Evolutionary conservation across 2,888 invertebrate genomes (phyloP).

Genomic region (Anthoptus insignis): DNA sequence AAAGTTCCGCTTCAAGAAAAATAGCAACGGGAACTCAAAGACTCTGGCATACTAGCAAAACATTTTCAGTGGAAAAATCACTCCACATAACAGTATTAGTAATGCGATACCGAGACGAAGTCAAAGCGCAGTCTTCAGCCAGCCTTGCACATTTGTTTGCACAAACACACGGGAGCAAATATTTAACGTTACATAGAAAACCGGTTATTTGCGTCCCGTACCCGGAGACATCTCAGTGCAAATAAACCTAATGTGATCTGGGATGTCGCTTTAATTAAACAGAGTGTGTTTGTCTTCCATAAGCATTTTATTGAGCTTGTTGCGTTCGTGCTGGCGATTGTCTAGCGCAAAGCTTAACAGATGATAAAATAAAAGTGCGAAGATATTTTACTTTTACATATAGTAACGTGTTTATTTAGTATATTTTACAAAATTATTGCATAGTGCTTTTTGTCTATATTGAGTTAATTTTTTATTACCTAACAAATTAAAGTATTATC

Average conservation of each 20-base stretch:
- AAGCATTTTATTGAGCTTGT: constrained; percentile 43
- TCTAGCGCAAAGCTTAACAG: neutral
- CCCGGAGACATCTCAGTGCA: constrained; percentile 57
- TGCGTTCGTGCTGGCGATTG: constrained; percentile 2
- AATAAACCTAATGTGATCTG: constrained; percentile 65
- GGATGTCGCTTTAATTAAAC: constrained; percentile 55
- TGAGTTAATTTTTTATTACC: too few relatives aligned
- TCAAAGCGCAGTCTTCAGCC: constrained; percentile 60
- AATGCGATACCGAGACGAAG: constrained; percentile 54
- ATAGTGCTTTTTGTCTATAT: too few relatives aligned
- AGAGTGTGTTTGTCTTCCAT: constrained; percentile 47
- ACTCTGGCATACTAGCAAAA: constrained; percentile 16
- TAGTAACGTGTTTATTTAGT: too few relatives aligned
- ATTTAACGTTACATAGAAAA: constrained; percentile 74
- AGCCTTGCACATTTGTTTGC: constrained; percentile 69
- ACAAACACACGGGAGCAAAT: constrained; percentile 71
- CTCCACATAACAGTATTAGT: constrained; percentile 57
- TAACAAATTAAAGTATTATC: too few relatives aligned
- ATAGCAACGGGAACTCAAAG: constrained; percentile 19
- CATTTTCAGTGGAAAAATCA: constrained; percentile 49
- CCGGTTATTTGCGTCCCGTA: constrained; percentile 61
- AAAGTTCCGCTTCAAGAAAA: constrained; percentile 8
- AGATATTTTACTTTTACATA: neutral
- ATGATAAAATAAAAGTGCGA: neutral
- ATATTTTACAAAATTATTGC: too few relatives aligned